A percentile compares a stretch with the other conserved stretches of the same genome.
These are phyloP conservation scores for Parnassius orleans DNA, from an alignment of 2,888 invertebrate species.

Conservation along the genomic window DNA sequence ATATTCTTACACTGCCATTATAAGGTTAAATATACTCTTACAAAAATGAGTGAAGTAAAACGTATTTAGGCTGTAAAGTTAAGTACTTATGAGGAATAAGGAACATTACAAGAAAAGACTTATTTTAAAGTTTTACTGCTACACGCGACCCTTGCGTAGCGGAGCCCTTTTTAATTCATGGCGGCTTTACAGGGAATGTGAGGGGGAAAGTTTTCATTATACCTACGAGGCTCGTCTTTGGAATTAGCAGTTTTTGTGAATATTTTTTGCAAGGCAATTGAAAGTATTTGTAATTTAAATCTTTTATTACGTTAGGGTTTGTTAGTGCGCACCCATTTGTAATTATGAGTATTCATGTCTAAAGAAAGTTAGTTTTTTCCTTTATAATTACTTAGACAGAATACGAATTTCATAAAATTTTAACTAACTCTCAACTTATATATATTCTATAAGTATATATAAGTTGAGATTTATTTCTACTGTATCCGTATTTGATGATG, in stretches of 20 bases:
- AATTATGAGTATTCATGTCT: not conserved
- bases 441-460: no score
- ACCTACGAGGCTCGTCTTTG: conserved; percentile 32
- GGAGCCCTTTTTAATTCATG: conserved; percentile 56
- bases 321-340: not conserved
- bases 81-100: not conserved
- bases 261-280: conserved; percentile 16
- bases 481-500: no score
- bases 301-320: not conserved
- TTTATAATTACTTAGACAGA: no score
- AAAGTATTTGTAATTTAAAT: conserved; percentile 5
- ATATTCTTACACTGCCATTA: no score
- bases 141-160: conserved; percentile 46
- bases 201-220: conserved; percentile 46
- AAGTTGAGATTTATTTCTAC: no score
- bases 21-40: no score
- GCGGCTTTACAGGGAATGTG: conserved; percentile 37
- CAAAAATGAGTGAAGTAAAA: no score
- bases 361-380: no score
- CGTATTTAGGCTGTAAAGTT: no score
- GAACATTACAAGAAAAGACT: conserved; percentile 24
- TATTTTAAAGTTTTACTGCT: conserved; percentile 33
- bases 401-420: no score
- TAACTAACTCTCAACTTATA: no score
- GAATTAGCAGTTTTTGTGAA: conserved; percentile 29